Conservation (phyloP, 2,113 vertebrate species). For the Sitta europaea region DNA sequence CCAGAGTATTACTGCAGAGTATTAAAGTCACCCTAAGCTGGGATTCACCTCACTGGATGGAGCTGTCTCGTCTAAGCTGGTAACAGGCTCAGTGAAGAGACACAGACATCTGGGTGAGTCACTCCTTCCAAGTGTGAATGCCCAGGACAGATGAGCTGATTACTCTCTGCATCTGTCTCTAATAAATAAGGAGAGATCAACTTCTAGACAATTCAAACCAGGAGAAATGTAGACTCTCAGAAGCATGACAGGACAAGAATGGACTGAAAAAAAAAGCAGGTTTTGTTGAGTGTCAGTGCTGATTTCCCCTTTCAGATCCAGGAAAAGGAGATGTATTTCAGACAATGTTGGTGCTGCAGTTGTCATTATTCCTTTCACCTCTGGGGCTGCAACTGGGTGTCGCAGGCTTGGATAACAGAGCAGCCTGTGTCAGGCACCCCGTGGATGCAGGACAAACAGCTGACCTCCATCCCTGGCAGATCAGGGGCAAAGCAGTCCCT, state of each 20-base stretch:
- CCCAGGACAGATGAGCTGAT: neutral
- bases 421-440: neutral
- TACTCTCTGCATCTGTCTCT: neutral
- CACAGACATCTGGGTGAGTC: neutral
- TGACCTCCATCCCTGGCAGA: neutral
- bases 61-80: neutral
- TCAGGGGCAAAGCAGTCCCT: neutral
- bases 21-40: neutral
- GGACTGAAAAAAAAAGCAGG: neutral
- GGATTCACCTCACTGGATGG: neutral
- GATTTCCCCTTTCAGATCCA: neutral
- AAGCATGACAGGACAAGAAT: neutral
- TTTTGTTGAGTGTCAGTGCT: neutral
- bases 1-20: neutral
- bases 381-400: neutral
- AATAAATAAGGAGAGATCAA: neutral
- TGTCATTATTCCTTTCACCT: neutral
- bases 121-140: neutral
- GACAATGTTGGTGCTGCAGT: neutral
- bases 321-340: neutral
- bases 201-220: neutral
- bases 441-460: neutral
- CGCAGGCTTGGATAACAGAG: neutral
- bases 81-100: neutral
- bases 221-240: neutral